phyloP scores from a whole-genome alignment of 2,113 vertebrate genomes.

The Pandion haliaetus region DNA sequence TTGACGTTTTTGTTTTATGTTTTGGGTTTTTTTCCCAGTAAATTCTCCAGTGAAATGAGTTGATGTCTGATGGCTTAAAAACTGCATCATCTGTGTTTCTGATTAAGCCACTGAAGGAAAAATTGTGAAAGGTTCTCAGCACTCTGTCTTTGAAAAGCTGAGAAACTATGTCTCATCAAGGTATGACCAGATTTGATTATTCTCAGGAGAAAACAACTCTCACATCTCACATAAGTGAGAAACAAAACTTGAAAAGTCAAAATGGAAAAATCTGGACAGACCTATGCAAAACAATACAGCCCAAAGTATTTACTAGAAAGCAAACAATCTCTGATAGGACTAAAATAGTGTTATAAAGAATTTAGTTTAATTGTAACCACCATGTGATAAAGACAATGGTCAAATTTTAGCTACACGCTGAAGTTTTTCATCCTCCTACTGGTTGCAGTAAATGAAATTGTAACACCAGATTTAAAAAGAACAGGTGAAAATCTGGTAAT shows the following conservation, averaged over 20 bases:
- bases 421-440: not conserved
- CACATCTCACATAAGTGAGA: not conserved
- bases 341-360: not conserved
- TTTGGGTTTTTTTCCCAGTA: not conserved
- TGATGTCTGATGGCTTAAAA: not conserved
- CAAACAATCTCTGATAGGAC: not conserved
- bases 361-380: not conserved
- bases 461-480: not conserved
- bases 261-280: not conserved
- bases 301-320: not conserved
- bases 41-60: not conserved
- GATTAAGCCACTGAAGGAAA: not conserved
- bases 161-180: not conserved
- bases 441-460: not conserved
- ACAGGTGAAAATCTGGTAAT: not conserved
- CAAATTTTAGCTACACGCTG: not conserved
- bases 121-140: not conserved
- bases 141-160: not conserved
- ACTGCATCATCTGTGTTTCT: not conserved
- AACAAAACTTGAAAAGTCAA: not conserved
- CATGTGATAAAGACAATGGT: not conserved
- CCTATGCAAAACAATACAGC: not conserved
- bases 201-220: not conserved
- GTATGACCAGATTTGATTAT: not conserved
- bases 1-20: not conserved